Evolutionary conservation across 2,113 vertebrate species (phyloP).

Genomic region (Atlantisia rogersi): DNA sequence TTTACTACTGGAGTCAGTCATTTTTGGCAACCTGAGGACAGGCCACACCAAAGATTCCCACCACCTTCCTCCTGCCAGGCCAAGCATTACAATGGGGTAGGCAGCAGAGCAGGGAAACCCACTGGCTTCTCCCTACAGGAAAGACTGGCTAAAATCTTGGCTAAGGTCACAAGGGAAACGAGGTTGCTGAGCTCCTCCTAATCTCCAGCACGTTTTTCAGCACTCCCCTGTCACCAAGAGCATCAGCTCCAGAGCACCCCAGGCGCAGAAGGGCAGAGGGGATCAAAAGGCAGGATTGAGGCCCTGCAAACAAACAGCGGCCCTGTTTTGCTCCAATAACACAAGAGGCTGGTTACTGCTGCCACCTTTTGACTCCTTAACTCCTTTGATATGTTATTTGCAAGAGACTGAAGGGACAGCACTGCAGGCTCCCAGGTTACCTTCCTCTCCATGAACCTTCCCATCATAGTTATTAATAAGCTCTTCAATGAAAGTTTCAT

Average conservation of each 20-base stretch:
- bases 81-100: neutral
- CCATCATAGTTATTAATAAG: conserved; percentile 98
- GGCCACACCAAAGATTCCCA: neutral
- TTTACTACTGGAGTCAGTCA: neutral
- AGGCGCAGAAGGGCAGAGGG: neutral
- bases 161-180: neutral
- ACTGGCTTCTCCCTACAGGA: neutral
- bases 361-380: conserved; percentile 30
- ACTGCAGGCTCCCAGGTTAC: conserved; percentile 62
- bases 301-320: neutral
- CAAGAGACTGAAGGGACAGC: neutral
- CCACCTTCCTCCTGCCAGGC: neutral
- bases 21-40: neutral
- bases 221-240: fast-evolving
- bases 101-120: neutral
- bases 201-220: neutral
- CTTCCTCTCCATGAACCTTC: conserved; percentile 95
- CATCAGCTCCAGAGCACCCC: neutral
- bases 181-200: neutral
- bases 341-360: conserved; percentile 11
- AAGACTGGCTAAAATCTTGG: neutral
- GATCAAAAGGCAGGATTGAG: neutral
- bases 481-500: conserved; percentile 97
- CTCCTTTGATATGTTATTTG: neutral
- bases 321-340: neutral